Base-by-base conservation (phyloP, 1,140 invertebrate genomes). In the Scaptomyza pallida region DNA sequence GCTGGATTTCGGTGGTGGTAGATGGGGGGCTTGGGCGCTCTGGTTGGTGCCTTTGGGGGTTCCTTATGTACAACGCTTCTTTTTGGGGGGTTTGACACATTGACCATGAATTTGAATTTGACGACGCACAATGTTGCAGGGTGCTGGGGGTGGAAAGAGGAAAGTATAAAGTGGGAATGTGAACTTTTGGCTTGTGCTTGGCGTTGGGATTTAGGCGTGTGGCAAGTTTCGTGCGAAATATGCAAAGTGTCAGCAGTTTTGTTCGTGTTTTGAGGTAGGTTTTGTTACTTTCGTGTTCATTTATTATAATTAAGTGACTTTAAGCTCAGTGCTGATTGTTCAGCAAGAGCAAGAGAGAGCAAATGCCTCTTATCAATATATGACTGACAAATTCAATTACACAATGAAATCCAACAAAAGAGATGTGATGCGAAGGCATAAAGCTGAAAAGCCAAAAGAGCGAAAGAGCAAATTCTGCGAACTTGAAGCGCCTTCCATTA, bases 51-150 rank as follows among this genome's bases (percentile, higher is more conserved):
- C 15, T 19, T 19, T 62, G 35, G 45, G 37, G 37, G 40, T 30
- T 71, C 41, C 12, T 30, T 17, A 17, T 13, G 16, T 30, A 13
- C 5, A 37, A 16, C 5, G 21, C 21, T 19, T 9, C 2, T 43
- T 41, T n/a, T n/a, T 47, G 43, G 63, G 63, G 72, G 64, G 61
- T 80, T 82, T 88, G 82, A 88, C 82, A 86, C 82, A 88, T 75
- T 88, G 82, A 88, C 82, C 82, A 88, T 78, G 82, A 86, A 83
- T 83, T 83, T 73, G 47, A 45, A 47, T 45, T 23, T 17, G 44
- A 37, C 64, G 54, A 37, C 64, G 54, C n/a, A 44, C n/a, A n/a
- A n/a, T n/a, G n/a, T n/a, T n/a, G n/a, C n/a, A 26, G 23, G 6
- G 6, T 26, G 23, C 5, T 26, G 23, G 23, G 3, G 5, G 4